Base-by-base conservation (phyloP, 2,797 vertebrate genomes). In the Hoplostethus mediterraneus region DNA sequence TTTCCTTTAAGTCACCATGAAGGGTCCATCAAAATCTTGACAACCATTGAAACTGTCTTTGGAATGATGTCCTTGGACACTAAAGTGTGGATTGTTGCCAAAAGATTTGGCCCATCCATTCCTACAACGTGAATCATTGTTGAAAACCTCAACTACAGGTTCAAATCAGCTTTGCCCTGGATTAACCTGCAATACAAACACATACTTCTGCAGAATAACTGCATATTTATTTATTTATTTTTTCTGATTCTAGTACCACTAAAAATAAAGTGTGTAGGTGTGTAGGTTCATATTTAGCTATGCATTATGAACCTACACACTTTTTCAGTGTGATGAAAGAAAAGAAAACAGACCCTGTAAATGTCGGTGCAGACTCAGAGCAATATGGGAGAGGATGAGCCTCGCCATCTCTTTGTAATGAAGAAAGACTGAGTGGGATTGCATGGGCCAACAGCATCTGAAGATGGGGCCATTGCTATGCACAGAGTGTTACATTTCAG, bases 351-450 rank as follows among this genome's bases (percentile, higher is more conserved):
- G 73, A 79, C 62, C 67, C 71, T 84, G 79, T 84, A 75, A 84
- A 87, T 84, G 77, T 77, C 72, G 70, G 28, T 28, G 28, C 28
- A 28, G 28, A 28, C 28, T 28, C 28, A 36, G 85, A 79, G 75
- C 80, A 80, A 85, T 89, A 87, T 77, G 68, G 78, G 81, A 86
- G 69, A 84, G 90, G 91, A 91, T 89, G 82, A 92, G 89, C 77
- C 87, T 88, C 90, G 88, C 92, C 83, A 87, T 91, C 91, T 93
- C 86, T 78, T 57, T 89, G 85, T 93, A 94, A 94, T 94, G 81
- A 94, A 92, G 88, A 93, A 91, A 88, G 93, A 94, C 92, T 92
- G 88, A 81, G 82, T 89, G 83, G 87, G 89, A 94, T 92, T 92
- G 91, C 89, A 87, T 82, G 73, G 83, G 90, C 89, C 90, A 85